phyloP scores from a whole-genome alignment of 2,888 invertebrate species.

The Eilema depressum region DNA sequence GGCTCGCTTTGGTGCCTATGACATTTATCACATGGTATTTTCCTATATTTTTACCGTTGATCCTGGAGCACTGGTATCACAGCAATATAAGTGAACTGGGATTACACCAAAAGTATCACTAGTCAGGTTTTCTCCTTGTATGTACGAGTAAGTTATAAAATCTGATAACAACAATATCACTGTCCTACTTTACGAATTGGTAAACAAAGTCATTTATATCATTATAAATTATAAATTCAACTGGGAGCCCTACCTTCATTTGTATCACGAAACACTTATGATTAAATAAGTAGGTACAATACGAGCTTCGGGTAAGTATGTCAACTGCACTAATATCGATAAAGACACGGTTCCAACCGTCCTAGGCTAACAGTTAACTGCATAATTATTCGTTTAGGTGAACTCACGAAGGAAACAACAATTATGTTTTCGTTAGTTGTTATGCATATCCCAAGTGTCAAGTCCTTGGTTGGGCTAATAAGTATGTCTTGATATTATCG shows the following conservation, averaged over 20 bases:
- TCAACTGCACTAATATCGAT: constrained; percentile 5
- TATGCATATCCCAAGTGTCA: neutral
- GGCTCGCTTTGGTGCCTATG: neutral
- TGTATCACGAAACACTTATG: neutral
- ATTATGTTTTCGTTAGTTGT: neutral
- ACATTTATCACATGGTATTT: neutral
- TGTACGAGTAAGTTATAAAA: neutral
- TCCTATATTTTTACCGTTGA: neutral
- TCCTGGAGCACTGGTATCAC: neutral
- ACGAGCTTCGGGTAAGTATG: constrained; percentile 1
- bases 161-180: neutral
- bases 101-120: neutral
- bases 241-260: neutral
- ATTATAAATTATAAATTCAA: neutral
- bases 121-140: neutral
- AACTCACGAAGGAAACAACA: neutral
- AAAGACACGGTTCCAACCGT: neutral
- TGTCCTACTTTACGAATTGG: neutral
- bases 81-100: neutral
- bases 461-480: neutral
- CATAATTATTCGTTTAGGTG: neutral
- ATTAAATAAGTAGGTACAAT: neutral
- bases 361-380: neutral
- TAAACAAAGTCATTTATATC: neutral
- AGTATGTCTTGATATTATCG: neutral